Evolutionary conservation across 2,797 vertebrate species (phyloP).

Genomic region (Danio tinwini): DNA sequence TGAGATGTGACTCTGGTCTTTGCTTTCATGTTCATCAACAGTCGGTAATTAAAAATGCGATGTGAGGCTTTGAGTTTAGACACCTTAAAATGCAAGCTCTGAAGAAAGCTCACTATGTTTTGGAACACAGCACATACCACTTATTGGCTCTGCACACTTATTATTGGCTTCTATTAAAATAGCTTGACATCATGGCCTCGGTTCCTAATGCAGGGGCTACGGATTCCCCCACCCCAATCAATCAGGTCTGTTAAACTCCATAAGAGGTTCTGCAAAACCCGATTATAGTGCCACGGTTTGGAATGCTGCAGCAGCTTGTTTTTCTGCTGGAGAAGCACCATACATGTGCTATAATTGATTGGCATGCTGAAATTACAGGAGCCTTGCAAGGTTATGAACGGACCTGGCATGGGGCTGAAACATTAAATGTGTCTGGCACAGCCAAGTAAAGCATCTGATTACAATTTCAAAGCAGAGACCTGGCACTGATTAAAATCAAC

Average conservation of each 20-base stretch:
- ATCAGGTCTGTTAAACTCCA: constrained; percentile 66
- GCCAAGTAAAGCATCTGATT: constrained; percentile 73
- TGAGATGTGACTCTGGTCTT: too few relatives aligned
- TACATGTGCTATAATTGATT: constrained; percentile 70
- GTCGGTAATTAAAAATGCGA: too few relatives aligned
- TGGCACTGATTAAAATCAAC: constrained; percentile 72
- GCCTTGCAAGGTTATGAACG: constrained; percentile 62
- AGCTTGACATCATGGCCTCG: constrained; percentile 53
- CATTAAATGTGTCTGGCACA: constrained; percentile 71
- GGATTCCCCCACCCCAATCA: constrained; percentile 36
- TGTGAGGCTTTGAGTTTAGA: background rate
- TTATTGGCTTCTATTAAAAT: constrained; percentile 38
- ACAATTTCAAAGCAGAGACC: constrained; percentile 73
- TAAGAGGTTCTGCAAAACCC: constrained; percentile 60
- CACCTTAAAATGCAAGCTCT: background rate
- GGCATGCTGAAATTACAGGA: constrained; percentile 69
- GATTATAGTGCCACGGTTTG: constrained; percentile 56
- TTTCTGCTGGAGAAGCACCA: constrained; percentile 53
- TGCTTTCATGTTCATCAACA: too few relatives aligned
- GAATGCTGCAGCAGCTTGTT: constrained; percentile 60
- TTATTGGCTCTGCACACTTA: constrained; percentile 24
- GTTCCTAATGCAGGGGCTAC: constrained; percentile 56
- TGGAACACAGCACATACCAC: constrained; percentile 2
- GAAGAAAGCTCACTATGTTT: background rate
- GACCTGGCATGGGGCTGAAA: constrained; percentile 64